Evolutionary conservation across 1,140 invertebrate genomes (phyloP), one percentile per base, ranked within the genome.

Genomic region (Aricia agestis): DNA sequence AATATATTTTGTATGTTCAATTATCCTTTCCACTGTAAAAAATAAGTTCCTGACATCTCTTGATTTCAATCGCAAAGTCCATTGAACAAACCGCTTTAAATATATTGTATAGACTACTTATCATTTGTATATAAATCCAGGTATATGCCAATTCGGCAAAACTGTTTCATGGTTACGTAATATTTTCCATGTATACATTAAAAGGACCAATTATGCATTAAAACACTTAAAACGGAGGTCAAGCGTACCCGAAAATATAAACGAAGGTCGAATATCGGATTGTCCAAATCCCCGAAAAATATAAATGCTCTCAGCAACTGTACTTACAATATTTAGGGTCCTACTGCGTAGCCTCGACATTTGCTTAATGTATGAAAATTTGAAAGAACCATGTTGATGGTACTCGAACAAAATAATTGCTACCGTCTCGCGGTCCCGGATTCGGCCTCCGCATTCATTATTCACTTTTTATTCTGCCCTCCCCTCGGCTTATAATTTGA

Each of bases 361-460:
- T 91, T 88, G 87, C 84, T 82, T 91, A 91, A 90, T 91, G 87
- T 90, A 91, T 90, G 89, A 91, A 91, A 91, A 90, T 91, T 89
- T 86, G 77, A 87, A 91, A 91, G 89, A 91, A 88, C 85, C 85
- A 84, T 86, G 87, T 90, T 89, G 89, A 91, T 91, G 87, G 85
- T 82, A 86, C 89, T 91, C 87, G 82, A 90, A 91, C 87, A 89
- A 90, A 90, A 91, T 91, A 91, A 91, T 90, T 91, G 86, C 85
- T 86, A 86, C 86, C 86, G 87, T 87, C 86, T 82, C 86, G 82
- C 82, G 84, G 84, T 85, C 83, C 84, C 78, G 82, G 85, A 81
- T 89, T 87, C 79, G 87, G 83, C 80, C 86, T 84, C 83, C 79
- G 80, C 86, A 88, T 90, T 91, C 87, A 91, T 91, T 90, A 91